Evolutionary conservation across 2,888 invertebrate species (phyloP).

Genomic region (Smittia sp.): DNA sequence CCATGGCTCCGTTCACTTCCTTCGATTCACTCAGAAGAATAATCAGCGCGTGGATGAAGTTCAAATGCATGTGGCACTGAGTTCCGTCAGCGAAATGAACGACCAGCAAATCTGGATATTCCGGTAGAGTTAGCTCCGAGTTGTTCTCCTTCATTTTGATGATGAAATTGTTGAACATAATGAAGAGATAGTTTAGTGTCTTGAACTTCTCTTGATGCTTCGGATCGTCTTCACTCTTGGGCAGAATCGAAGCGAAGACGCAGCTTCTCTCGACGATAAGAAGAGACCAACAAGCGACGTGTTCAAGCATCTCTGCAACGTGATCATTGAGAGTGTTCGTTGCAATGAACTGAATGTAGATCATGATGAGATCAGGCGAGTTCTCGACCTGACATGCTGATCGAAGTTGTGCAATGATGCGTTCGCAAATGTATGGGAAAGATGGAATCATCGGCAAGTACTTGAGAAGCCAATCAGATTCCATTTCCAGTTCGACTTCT

Average conservation of each 20-base stretch:
- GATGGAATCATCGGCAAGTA: conserved; percentile 74
- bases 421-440: conserved; percentile 68
- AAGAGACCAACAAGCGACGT: conserved; percentile 80
- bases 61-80: conserved; percentile 52
- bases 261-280: conserved; percentile 87
- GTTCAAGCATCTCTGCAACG: conserved; percentile 65
- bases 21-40: conserved; percentile 74
- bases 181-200: conserved; percentile 68
- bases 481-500: conserved; percentile 51
- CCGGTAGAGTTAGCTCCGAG: conserved; percentile 50
- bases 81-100: conserved; percentile 53
- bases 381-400: conserved; percentile 91
- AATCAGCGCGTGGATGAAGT: conserved; percentile 76
- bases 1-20: conserved; percentile 50
- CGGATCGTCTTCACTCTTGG: conserved; percentile 53
- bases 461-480: conserved; percentile 58
- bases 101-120: conserved; percentile 53
- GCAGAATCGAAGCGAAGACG: conserved; percentile 78
- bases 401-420: conserved; percentile 69
- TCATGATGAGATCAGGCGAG: conserved; percentile 67
- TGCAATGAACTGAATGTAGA: conserved; percentile 82
- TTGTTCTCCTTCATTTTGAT: conserved; percentile 59
- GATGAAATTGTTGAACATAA: conserved; percentile 72
- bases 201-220: conserved; percentile 53
- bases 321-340: conserved; percentile 67